A percentile compares a stretch with the other conserved stretches of the same genome.
Evolutionary conservation across 2,113 vertebrate genomes (phyloP).

Genomic region (Rousettus leschenaultii): DNA sequence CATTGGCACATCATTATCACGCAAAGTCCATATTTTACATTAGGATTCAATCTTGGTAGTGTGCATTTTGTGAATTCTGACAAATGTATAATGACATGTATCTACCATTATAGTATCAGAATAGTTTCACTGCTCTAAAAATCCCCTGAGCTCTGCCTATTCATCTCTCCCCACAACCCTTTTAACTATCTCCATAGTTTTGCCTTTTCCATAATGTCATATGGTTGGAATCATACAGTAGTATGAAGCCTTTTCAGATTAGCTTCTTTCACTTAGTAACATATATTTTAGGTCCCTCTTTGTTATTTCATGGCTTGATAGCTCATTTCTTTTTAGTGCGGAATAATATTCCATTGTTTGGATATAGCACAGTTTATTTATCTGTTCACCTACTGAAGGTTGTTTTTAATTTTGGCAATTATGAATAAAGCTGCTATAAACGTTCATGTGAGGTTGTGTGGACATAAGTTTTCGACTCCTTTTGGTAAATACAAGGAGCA

Average conservation of each 20-base stretch:
- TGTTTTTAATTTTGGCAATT: background rate
- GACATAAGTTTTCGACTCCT: background rate
- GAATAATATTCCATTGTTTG: background rate
- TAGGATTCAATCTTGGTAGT: background rate
- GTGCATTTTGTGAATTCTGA: background rate
- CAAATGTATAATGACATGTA: background rate
- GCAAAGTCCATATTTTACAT: background rate
- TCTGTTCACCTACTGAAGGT: background rate
- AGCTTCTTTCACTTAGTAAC: background rate
- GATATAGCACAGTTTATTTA: background rate
- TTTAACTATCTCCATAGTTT: background rate
- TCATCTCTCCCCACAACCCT: background rate
- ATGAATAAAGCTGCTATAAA: background rate
- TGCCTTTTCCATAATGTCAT: background rate
- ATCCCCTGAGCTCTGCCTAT: background rate
- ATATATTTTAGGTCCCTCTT: background rate
- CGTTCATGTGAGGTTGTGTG: background rate
- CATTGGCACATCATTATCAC: background rate
- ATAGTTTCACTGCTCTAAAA: background rate
- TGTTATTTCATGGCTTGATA: background rate
- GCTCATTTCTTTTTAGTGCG: background rate
- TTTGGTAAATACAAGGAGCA: background rate
- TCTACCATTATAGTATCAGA: background rate
- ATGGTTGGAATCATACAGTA: background rate
- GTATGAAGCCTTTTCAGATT: background rate